phyloP scores from a whole-genome alignment of 1,140 invertebrate species.

The Patella vulgata region DNA sequence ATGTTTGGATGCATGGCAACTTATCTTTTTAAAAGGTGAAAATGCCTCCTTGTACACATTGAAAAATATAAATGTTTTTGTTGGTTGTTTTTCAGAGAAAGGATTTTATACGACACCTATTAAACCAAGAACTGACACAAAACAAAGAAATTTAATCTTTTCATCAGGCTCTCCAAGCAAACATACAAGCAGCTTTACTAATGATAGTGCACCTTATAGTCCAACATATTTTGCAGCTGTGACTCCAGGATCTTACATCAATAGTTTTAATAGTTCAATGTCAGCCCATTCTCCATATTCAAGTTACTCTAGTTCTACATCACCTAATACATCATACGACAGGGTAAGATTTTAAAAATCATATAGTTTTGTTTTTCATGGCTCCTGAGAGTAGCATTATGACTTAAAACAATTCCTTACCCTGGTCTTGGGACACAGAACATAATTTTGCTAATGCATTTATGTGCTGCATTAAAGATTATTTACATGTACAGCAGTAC shows the following conservation, averaged over 20 bases:
- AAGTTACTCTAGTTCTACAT: background rate
- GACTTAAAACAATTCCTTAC: background rate
- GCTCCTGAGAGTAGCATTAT: background rate
- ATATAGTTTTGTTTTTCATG: background rate
- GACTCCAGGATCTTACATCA: constrained; percentile 9
- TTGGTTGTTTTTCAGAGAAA: constrained; percentile 19
- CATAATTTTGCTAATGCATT: too few relatives aligned
- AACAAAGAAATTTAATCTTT: constrained; percentile 17
- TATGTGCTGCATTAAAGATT: too few relatives aligned
- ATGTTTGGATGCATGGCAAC: too few relatives aligned
- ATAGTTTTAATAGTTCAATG: background rate
- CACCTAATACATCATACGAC: constrained; percentile 3
- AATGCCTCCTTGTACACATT: too few relatives aligned
- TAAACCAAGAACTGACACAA: background rate
- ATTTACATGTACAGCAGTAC: too few relatives aligned
- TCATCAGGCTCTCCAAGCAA: background rate
- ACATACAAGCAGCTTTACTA: constrained; percentile 16
- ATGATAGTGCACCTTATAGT: constrained; percentile 16
- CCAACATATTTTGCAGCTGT: background rate
- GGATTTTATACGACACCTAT: constrained; percentile 21
- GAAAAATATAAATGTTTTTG: too few relatives aligned
- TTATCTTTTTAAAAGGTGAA: constrained; percentile 8
- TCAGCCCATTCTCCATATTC: background rate
- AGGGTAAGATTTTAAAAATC: background rate
- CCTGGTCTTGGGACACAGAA: background rate